Evolutionary conservation across 2,888 invertebrate species (phyloP).

Genomic region (Priocnemis perturbator): DNA sequence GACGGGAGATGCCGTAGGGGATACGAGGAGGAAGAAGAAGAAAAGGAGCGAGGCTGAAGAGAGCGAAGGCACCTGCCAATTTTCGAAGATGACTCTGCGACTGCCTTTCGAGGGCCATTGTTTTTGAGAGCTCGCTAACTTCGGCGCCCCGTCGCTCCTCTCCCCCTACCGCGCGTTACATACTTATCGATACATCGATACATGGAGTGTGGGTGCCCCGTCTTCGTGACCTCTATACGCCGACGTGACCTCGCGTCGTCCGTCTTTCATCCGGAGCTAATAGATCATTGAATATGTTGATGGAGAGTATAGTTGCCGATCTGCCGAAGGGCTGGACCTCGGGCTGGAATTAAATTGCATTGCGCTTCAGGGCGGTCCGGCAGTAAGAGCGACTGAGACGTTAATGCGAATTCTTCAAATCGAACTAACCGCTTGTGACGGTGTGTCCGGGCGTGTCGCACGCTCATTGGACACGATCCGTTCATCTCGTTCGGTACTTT

Average conservation of each 20-base stretch:
- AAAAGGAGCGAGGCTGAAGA: not conserved
- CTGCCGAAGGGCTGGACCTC: constrained; percentile 9
- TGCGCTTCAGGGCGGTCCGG: constrained; percentile 37
- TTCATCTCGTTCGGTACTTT: not conserved
- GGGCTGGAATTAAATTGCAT: constrained; percentile 53
- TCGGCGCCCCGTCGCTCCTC: constrained; percentile 40
- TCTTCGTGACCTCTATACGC: constrained; percentile 34
- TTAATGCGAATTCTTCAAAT: constrained; percentile 36
- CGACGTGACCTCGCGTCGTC: constrained; percentile 39
- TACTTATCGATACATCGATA: constrained; percentile 51
- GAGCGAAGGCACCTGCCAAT: constrained; percentile 56
- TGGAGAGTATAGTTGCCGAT: constrained; percentile 46
- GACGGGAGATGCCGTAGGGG: constrained; percentile 10
- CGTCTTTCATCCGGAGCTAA: constrained; percentile 44
- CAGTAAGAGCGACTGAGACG: constrained; percentile 49
- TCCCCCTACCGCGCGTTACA: constrained; percentile 26
- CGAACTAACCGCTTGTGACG: not conserved
- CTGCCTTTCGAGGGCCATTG: constrained; percentile 40
- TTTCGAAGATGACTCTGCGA: constrained; percentile 58
- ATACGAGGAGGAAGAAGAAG: not conserved
- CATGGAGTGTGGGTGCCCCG: constrained; percentile 41
- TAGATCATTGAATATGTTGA: constrained; percentile 61
- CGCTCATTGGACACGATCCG: not conserved
- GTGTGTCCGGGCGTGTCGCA: not conserved
- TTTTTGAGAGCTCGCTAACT: constrained; percentile 38